Conservation (phyloP, 2,888 invertebrate genomes). For the Pandemis heparana region DNA sequence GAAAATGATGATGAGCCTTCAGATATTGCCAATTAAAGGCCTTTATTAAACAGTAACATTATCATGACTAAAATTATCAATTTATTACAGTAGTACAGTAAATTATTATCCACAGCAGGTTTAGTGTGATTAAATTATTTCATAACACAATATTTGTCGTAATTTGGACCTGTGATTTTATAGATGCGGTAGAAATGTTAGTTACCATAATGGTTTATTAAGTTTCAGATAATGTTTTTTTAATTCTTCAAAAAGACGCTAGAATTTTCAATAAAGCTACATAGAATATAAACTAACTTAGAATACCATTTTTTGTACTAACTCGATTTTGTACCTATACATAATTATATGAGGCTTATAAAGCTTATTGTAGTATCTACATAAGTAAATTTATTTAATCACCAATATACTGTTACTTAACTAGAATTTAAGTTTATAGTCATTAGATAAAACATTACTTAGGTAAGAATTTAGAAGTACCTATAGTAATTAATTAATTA, state of each 20-base stretch:
- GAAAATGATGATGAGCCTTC: too few relatives aligned
- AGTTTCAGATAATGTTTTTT: not conserved
- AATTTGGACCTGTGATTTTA: not conserved
- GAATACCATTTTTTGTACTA: not conserved
- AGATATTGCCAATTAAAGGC: too few relatives aligned
- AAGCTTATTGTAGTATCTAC: not conserved
- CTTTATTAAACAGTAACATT: too few relatives aligned
- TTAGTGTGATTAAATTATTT: too few relatives aligned
- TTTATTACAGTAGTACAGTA: too few relatives aligned
- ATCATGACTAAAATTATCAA: too few relatives aligned
- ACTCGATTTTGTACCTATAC: not conserved
- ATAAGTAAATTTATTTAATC: not conserved
- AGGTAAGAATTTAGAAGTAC: not conserved
- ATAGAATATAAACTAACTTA: not conserved
- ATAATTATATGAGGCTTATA: not conserved
- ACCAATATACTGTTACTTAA: not conserved
- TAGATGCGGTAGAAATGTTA: not conserved
- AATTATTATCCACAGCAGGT: too few relatives aligned
- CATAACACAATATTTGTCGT: not conserved
- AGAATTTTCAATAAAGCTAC: not conserved
- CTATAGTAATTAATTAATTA: not conserved
- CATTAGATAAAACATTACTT: not conserved
- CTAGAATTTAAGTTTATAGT: not conserved
- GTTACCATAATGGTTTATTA: not conserved
- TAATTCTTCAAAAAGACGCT: not conserved